Evolutionary conservation across 2,797 vertebrate genomes (phyloP).

Genomic region (Scomberomorus guttatus): DNA sequence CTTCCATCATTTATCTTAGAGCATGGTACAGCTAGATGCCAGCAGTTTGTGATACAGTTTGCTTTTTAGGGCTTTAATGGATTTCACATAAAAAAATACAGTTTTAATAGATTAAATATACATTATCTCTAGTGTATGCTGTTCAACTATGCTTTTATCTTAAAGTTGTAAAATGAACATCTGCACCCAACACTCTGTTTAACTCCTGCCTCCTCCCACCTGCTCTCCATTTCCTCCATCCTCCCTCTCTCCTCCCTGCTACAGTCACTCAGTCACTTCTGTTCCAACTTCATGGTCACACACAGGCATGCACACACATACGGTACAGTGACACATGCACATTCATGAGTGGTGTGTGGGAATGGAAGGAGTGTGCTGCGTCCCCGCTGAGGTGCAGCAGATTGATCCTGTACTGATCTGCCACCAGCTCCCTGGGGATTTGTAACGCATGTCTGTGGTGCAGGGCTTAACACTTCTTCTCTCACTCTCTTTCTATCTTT

Average conservation of each 20-base stretch:
- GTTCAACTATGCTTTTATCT: conserved; percentile 44
- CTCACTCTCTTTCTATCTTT: conserved; percentile 43
- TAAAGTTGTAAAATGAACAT: conserved; percentile 44
- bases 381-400: conserved; percentile 74
- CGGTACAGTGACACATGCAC: conserved; percentile 34
- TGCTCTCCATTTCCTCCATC: conserved; percentile 20
- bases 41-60: conserved; percentile 34
- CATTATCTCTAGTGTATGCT: conserved; percentile 36
- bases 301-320: conserved; percentile 36
- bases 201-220: conserved; percentile 23
- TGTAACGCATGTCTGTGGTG: conserved; percentile 72
- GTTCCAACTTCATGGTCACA: conserved; percentile 28
- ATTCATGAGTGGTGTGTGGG: conserved; percentile 53
- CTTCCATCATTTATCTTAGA: conserved; percentile 53
- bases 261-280: conserved; percentile 36
- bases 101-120: conserved; percentile 51
- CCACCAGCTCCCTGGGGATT: conserved; percentile 70
- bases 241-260: conserved; percentile 15
- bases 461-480: conserved; percentile 57
- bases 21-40: conserved; percentile 41
- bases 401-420: conserved; percentile 80
- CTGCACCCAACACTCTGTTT: conserved; percentile 22
- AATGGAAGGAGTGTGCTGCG: conserved; percentile 61
- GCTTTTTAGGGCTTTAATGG: conserved; percentile 36
- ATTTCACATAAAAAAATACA: conserved; percentile 35